These are phyloP conservation scores for Aphyosemion australe DNA, from an alignment of 2,113 vertebrate species.

Conservation along the genomic window DNA sequence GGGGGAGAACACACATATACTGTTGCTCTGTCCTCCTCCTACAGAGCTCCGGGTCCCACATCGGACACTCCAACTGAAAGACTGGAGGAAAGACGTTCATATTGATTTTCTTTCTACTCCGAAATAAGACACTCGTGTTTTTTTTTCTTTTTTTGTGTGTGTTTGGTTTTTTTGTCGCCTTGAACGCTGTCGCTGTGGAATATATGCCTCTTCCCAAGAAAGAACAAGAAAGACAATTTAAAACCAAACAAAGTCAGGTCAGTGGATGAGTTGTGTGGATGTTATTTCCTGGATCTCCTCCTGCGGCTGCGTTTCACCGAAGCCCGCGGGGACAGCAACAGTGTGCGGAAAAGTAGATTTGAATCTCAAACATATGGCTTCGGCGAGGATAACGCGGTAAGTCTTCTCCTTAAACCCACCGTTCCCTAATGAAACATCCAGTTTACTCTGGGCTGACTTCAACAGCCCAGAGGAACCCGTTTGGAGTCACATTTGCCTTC, in stretches of 20 bases:
- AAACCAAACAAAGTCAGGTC: slow-evolving; percentile 12
- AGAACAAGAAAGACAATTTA: background rate
- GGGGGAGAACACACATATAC: slow-evolving; percentile 47
- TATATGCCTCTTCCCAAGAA: background rate
- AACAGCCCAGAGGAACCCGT: too few species aligned
- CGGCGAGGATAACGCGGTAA: slow-evolving; percentile 62
- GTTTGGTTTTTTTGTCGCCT: too few species aligned
- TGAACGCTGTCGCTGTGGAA: slow-evolving; percentile 6
- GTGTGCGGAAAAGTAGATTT: slow-evolving; percentile 67
- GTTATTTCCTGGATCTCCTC: slow-evolving; percentile 60
- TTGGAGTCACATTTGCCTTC: too few species aligned
- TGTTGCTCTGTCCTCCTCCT: slow-evolving; percentile 50
- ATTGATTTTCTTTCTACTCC: too few species aligned
- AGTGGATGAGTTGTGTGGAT: slow-evolving; percentile 64
- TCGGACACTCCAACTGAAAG: slow-evolving; percentile 45
- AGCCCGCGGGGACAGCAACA: slow-evolving; percentile 51
- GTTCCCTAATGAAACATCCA: slow-evolving; percentile 3
- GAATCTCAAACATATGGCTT: slow-evolving; percentile 60
- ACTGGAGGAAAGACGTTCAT: too few species aligned
- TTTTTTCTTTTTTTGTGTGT: too few species aligned
- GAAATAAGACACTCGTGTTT: too few species aligned
- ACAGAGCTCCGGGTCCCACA: slow-evolving; percentile 45
- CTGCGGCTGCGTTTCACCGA: slow-evolving; percentile 22
- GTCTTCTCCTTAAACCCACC: slow-evolving; percentile 11
- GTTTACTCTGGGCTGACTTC: background rate